Base-by-base conservation (phyloP, 1,140 invertebrate genomes). In the Sweltsa coloradensis region DNA sequence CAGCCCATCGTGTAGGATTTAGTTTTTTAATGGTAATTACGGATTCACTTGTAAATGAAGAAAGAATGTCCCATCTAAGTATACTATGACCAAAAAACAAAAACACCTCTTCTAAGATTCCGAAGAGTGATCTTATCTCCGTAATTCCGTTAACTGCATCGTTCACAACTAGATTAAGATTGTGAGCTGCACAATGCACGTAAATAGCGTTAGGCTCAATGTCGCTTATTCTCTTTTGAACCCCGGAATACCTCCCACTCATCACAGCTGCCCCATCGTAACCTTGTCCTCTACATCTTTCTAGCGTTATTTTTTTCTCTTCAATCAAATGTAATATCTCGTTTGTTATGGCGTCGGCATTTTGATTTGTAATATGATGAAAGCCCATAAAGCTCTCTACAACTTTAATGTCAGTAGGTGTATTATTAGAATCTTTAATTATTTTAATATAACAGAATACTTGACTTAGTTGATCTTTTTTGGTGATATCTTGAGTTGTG, bases 31-130 rank as follows among this genome's bases (percentile, higher is more conserved):
- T n/a, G n/a, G n/a, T n/a, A n/a, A n/a, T n/a, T n/a, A n/a, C n/a
- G n/a, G n/a, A n/a, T n/a, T n/a, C n/a, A n/a, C n/a, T n/a, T n/a
- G n/a, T n/a, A 23, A 21, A 7, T 7, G 6, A 21, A 47, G 9
- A 55, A 52, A 54, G 22, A 41, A 49, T 44, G 29, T 18, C 53
- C 47, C 52, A 58, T 44, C 54, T 6, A 47, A 52, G 52, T 29
- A 59, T 59, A 45, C 56, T 57, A 39, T 48, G 26, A 18, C 50
- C 52, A 51, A 59, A 55, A 53, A 53, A 59, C 46, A 37, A 55
- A 51, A 52, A 55, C 48, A 57, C 23, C 53, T 41, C 18, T 16
- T 56, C 49, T 26, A 54, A 45, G 45, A 45, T 54, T 42, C 40
- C 48, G 21, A 49, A 53, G 50, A 54, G 43, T 47, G 11, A 51